Evolutionary conservation across 2,113 vertebrate species (phyloP), one percentile per base, ranked within the genome.

Genomic region (Chionodraco myersi): DNA sequence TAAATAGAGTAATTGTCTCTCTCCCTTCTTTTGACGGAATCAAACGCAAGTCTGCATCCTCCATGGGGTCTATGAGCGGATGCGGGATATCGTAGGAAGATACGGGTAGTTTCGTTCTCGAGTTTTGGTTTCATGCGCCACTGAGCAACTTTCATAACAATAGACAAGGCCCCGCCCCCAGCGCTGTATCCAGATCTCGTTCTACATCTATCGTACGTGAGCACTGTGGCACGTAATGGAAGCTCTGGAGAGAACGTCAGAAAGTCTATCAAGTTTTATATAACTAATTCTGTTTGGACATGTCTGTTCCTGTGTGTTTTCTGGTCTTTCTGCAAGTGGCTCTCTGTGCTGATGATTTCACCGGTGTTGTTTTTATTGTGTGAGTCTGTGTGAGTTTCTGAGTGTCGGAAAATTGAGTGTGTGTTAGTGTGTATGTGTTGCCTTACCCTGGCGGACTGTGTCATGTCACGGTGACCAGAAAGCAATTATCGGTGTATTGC

Each of bases 391-490:
- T 77, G 52, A 47, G 59, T 82, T 44, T 62, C 10, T 65, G 56
- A 45, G 53, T 72, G 49, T 62, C 13, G 57, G 45, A 30, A 0
- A 30, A 52, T 54, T 34, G 14, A 61, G 47, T 64, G 71, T 77
- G 67, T 75, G 62, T 36, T 63, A 58, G 49, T 58, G 15, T 73
- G 61, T 59, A 16, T 69, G 51, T 86, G 83, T 72, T 88, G 64
- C 80, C 86, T 87, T 89, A 86, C 82, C 82, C 90, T 79, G 71
- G 85, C 30, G 5, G 83, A 85, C 84, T 89, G 82, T 64, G 84
- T 91, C 87, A 86, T 93, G 94, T 96, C 94, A 93, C 36, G 82
- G 84, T 95, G 95, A 97, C 95, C 93, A 85, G 90, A 91, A 92
- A 94, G 92, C 90, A 94, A 94, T 95, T 94, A 94, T 93, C 82